Base-by-base conservation (phyloP, 2,888 invertebrate genomes). In the Amitus sp. region DNA sequence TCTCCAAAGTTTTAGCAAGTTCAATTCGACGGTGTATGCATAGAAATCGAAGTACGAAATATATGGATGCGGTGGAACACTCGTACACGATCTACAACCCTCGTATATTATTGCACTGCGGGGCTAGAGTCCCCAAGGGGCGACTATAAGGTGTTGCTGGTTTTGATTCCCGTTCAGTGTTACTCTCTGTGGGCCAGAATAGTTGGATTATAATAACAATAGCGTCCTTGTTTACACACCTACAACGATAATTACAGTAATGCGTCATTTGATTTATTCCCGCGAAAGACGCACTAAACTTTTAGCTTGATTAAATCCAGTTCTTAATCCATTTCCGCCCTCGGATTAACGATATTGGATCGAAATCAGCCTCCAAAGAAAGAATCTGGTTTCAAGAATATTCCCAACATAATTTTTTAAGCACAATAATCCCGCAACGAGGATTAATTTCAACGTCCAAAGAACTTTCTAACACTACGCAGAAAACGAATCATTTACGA, bases 121-220 rank as follows among this genome's bases (percentile, higher is more conserved):
- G n/a, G n/a, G n/a, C 55, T 58, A 51, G 39, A 43, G 57, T 55
- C 58, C 61, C 52, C 61, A 23, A 23, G 61, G 55, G 65, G 47
- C 61, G 40, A 61, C 61, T 65, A n/a, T n/a, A 65, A 61, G 61
- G 61, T 65, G 61, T 61, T 58, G 61, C 54, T 20, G 55, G 47
- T 55, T 65, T 50, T 62, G 61, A 65, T 65, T 65, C 47, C 48
- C 55, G 49, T 42, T 61, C 61, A 55, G 54, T 58, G 61, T 49
- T 62, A 62, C 62, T 65, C 65, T 61, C 65, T 39, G 18, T 42
- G 57, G 65, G 40, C 52, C 52, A 61, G 54, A 55, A 62, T 55
- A 18, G 55, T 61, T 51, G 34, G 51, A 50, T 57, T 46, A 42
- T 43, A 61, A 52, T 65, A 37, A 37, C 9, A 65, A 65, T 51